These are phyloP conservation scores for Panagrolaimus sp. DNA, from an alignment of 1,140 invertebrate species.

Conservation along the genomic window DNA sequence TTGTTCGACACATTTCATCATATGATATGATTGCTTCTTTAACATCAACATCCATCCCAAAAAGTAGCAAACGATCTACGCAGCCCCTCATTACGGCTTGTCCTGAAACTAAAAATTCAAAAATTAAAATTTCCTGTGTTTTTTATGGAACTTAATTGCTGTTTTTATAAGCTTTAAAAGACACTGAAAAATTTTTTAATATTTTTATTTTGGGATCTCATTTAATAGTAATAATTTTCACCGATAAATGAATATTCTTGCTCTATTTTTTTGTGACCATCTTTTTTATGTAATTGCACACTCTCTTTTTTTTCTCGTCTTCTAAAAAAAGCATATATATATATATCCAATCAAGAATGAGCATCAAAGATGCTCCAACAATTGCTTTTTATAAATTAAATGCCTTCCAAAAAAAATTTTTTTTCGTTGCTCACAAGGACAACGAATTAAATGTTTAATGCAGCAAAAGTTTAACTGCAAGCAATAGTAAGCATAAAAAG, in stretches of 20 bases:
- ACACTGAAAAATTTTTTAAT: not conserved
- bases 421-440: no score
- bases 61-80: constrained; percentile 22
- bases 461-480: not conserved
- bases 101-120: constrained; percentile 1
- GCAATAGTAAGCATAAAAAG: no score
- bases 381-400: not conserved
- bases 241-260: no score
- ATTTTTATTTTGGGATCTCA: not conserved
- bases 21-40: constrained; percentile 20
- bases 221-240: not conserved
- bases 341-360: constrained; percentile 15
- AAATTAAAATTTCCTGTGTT: no score
- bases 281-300: no score
- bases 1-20: not conserved
- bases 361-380: not conserved
- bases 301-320: no score
- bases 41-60: constrained; percentile 29
- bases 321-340: not conserved
- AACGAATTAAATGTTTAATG: constrained; percentile 12
- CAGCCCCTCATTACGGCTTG: constrained; percentile 29
- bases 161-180: not conserved
- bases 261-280: no score
- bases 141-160: not conserved
- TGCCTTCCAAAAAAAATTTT: not conserved